Evolutionary conservation across 2,113 vertebrate species (phyloP).

Genomic region (Ptychochromis oligacanthus): DNA sequence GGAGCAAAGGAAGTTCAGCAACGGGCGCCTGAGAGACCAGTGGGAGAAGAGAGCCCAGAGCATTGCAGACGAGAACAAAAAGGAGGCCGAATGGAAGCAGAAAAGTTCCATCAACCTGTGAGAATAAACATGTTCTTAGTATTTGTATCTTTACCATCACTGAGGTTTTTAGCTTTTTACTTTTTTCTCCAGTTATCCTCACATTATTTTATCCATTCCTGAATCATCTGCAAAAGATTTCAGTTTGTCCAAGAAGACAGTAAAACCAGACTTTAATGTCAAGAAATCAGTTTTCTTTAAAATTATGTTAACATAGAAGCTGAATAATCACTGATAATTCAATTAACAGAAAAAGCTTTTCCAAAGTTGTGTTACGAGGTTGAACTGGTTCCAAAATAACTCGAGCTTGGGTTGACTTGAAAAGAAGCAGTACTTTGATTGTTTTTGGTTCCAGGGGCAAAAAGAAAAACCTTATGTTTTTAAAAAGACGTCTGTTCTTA

Average conservation of each 20-base stretch:
- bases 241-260: background rate
- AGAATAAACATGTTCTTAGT: background rate
- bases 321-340: too few relatives aligned
- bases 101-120: slow-evolving; percentile 63
- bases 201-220: background rate
- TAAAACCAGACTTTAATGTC: background rate
- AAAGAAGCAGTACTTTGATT: background rate
- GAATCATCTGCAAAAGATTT: background rate
- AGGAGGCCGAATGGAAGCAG: slow-evolving; percentile 54
- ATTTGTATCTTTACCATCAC: too few relatives aligned
- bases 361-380: too few relatives aligned
- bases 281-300: background rate
- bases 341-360: too few relatives aligned
- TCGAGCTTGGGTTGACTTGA: background rate
- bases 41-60: slow-evolving; percentile 71
- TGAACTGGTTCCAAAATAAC: background rate
- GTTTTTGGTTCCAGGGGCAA: background rate
- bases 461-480: background rate
- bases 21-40: slow-evolving; percentile 56
- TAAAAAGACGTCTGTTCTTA: too few relatives aligned
- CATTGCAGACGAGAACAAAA: slow-evolving; percentile 42
- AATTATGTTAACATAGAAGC: background rate
- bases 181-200: background rate
- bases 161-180: background rate
- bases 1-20: slow-evolving; percentile 42